Evolutionary conservation across 2,797 vertebrate genomes (phyloP).

Genomic region (Myripristis jacobus): DNA sequence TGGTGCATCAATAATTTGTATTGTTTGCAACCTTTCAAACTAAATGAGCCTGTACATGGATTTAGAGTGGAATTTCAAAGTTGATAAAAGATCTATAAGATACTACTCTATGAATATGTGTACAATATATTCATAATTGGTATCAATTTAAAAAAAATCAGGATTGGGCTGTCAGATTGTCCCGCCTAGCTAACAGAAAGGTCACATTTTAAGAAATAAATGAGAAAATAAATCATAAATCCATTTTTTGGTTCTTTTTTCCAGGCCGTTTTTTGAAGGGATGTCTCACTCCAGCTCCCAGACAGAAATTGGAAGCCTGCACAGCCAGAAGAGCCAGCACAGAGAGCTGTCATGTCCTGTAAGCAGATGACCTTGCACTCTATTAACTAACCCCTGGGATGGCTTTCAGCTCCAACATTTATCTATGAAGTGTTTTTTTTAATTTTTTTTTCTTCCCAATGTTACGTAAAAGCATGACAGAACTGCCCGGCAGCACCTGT

Average conservation of each 20-base stretch:
- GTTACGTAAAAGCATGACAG: slow-evolving; percentile 29
- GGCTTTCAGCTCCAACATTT: slow-evolving; percentile 40
- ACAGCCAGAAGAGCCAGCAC: slow-evolving; percentile 83
- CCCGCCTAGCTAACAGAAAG: not conserved
- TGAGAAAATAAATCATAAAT: too few species aligned
- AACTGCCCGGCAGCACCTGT: slow-evolving; percentile 36
- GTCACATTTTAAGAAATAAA: too few species aligned
- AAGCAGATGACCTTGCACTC: slow-evolving; percentile 64
- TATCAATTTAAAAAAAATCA: not conserved
- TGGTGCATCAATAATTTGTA: too few species aligned
- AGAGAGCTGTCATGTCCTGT: slow-evolving; percentile 78
- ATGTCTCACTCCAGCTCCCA: slow-evolving; percentile 88
- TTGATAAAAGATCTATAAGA: not conserved
- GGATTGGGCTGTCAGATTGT: not conserved
- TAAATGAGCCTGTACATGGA: not conserved
- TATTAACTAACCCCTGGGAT: slow-evolving; percentile 34
- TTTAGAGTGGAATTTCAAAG: not conserved
- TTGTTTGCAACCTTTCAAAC: too few species aligned
- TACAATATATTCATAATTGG: not conserved
- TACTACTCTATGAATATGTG: too few species aligned
- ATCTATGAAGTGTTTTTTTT: too few species aligned
- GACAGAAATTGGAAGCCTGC: slow-evolving; percentile 85
- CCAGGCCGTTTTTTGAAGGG: slow-evolving; percentile 86
- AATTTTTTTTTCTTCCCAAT: too few species aligned
- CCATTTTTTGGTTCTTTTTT: slow-evolving; percentile 46